phyloP scores from a whole-genome alignment of 2,113 vertebrate genomes.

The Anolis carolinensis region DNA sequence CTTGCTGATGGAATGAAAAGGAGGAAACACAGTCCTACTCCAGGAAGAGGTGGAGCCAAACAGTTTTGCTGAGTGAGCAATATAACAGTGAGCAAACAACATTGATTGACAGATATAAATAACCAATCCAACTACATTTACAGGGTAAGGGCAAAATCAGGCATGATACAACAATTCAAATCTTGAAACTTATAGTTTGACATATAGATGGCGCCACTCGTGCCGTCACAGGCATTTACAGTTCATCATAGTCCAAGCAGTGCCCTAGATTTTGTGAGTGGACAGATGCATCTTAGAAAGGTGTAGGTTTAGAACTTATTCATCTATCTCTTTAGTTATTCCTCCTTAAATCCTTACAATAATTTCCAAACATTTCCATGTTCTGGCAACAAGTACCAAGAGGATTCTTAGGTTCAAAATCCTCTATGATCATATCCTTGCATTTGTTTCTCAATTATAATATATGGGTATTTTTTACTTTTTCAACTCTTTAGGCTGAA shows the following conservation, averaged over 20 bases:
- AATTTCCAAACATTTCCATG: neutral
- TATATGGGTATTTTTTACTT: neutral
- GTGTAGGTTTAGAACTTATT: slow-evolving; percentile 9
- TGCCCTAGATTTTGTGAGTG: slow-evolving; percentile 46
- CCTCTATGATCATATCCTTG: neutral
- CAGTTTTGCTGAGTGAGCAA: too few relatives aligned
- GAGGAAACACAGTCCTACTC: too few relatives aligned
- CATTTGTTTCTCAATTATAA: neutral
- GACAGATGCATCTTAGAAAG: slow-evolving; percentile 22
- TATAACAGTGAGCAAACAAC: too few relatives aligned
- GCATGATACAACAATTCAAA: too few relatives aligned
- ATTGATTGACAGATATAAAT: too few relatives aligned
- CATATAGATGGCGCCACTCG: too few relatives aligned
- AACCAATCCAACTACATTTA: too few relatives aligned
- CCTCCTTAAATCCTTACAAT: neutral
- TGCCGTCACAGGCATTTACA: slow-evolving; percentile 44
- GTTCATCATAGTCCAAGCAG: slow-evolving; percentile 49
- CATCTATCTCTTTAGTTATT: neutral
- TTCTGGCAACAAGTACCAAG: neutral
- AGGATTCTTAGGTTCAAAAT: neutral
- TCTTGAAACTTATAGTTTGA: too few relatives aligned
- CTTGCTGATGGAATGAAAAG: too few relatives aligned
- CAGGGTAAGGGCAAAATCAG: too few relatives aligned
- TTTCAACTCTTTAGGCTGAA: too few relatives aligned
- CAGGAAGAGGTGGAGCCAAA: too few relatives aligned